phyloP scores from a whole-genome alignment of 2,888 invertebrate genomes.

The Priocnemis perturbator region DNA sequence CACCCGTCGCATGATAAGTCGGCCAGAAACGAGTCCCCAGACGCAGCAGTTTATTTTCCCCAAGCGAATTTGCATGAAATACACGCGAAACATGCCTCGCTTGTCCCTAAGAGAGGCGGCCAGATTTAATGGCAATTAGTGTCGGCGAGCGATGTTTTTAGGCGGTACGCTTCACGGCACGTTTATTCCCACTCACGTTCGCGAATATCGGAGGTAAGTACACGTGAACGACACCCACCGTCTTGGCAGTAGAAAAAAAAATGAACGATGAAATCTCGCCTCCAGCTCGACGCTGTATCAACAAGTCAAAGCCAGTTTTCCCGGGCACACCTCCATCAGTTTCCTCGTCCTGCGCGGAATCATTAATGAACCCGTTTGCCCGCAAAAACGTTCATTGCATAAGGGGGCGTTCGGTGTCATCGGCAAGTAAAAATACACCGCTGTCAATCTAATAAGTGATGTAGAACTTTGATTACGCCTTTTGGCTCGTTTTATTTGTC shows the following conservation, averaged over 20 bases:
- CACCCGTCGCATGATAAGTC: too few relatives aligned
- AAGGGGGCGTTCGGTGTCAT: not conserved
- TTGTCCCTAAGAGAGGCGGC: too few relatives aligned
- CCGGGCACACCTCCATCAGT: constrained; percentile 21
- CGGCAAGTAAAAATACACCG: too few relatives aligned
- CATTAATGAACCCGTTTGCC: not conserved
- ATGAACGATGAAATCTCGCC: not conserved
- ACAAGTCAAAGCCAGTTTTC: constrained; percentile 19
- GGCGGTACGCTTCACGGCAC: too few relatives aligned
- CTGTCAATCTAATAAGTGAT: too few relatives aligned
- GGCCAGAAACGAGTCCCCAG: not conserved
- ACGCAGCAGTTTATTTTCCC: too few relatives aligned
- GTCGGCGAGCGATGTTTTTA: too few relatives aligned
- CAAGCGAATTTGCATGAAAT: not conserved
- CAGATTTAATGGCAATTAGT: too few relatives aligned
- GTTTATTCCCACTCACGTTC: too few relatives aligned
- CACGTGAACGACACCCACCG: not conserved
- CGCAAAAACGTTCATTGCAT: constrained; percentile 15
- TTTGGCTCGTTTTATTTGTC: too few relatives aligned
- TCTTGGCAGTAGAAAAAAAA: not conserved
- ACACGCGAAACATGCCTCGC: not conserved
- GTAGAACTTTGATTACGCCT: too few relatives aligned
- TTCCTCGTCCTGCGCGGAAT: constrained; percentile 9
- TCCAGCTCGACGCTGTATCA: not conserved
- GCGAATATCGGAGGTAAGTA: too few relatives aligned